Evolutionary conservation across 1,140 invertebrate species (phyloP).

Genomic region (Zaprionus africanus): DNA sequence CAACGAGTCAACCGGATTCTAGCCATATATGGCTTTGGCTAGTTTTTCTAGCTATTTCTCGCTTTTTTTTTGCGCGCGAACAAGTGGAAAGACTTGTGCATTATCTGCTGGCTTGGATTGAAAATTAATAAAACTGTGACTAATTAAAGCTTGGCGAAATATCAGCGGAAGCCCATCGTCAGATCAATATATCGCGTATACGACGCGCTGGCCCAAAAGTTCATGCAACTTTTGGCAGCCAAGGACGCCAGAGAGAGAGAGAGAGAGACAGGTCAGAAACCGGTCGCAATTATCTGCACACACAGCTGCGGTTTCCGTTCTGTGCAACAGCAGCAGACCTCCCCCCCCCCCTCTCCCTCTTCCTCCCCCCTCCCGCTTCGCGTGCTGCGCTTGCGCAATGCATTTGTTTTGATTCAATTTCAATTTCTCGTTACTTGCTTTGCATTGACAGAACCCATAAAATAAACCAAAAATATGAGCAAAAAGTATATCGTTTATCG

Average conservation of each 20-base stretch:
- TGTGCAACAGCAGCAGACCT: not conserved
- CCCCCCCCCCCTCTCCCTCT: not conserved
- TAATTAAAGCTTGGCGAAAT: not conserved
- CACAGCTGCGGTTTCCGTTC: slow-evolving; percentile 49
- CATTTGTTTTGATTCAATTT: not conserved
- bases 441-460: slow-evolving; percentile 61
- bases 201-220: slow-evolving; percentile 40
- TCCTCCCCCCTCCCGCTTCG: not conserved
- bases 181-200: slow-evolving; percentile 36
- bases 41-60: slow-evolving; percentile 44
- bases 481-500: slow-evolving; percentile 33
- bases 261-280: slow-evolving; percentile 42
- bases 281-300: slow-evolving; percentile 31
- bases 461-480: slow-evolving; percentile 47
- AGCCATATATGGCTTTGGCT: slow-evolving; percentile 39
- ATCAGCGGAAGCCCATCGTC: slow-evolving; percentile 13
- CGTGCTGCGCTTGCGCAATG: slow-evolving; percentile 28
- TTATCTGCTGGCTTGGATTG: not conserved
- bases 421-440: slow-evolving; percentile 23
- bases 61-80: not conserved
- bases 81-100: not conserved
- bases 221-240: slow-evolving; percentile 47
- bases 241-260: slow-evolving; percentile 51
- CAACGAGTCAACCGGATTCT: slow-evolving; percentile 66
- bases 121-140: not conserved